Evolutionary conservation across 1,140 invertebrate genomes (phyloP), one percentile per base, ranked within the genome.

Genomic region (Charaxes varanes): DNA sequence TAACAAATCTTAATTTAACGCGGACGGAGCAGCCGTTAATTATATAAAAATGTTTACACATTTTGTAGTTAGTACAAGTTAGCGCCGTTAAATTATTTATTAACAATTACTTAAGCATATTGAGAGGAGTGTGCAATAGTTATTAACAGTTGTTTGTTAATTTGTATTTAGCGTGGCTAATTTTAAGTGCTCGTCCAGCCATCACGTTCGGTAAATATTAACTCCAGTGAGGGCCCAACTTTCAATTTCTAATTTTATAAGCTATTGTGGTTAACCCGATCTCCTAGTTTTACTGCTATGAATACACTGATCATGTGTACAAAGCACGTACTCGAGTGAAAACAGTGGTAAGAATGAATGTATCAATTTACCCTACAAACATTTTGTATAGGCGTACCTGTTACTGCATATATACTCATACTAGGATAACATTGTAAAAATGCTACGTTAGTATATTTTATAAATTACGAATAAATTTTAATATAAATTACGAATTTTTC

Each of bases 181-280:
- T 15, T 10, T 14, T 28, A 28, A 28, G 27, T 28, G 27, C 6
- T 28, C 5, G 22, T 24, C 27, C 27, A 15, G 27, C 11, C 17
- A 8, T 42, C 46, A 52, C 53, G 50, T 53, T 51, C 44, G 30
- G 37, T 32, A 57, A 62, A 62, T 48, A 62, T 62, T 62, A 52
- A 38, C 48, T 21, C 27, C 35, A 27, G 22, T 24, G 15, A 30
- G 35, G 27, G 14, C 21, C 33, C 43, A 51, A 53, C 54, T 58
- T 62, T 62, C 58, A 46, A 54, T 62, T 62, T 52, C 58, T 61
- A 50, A 51, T 35, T 45, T 45, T 38, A 45, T 38, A 37, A 45
- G 42, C 34, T 42, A 45, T 53, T 53, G 54, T 50, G 50, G 50
- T 50, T 53, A 54, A 59, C 51, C 43, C 43, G 47, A 53, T 54